phyloP scores from a whole-genome alignment of 2,797 vertebrate species.

The Falco cherrug region DNA sequence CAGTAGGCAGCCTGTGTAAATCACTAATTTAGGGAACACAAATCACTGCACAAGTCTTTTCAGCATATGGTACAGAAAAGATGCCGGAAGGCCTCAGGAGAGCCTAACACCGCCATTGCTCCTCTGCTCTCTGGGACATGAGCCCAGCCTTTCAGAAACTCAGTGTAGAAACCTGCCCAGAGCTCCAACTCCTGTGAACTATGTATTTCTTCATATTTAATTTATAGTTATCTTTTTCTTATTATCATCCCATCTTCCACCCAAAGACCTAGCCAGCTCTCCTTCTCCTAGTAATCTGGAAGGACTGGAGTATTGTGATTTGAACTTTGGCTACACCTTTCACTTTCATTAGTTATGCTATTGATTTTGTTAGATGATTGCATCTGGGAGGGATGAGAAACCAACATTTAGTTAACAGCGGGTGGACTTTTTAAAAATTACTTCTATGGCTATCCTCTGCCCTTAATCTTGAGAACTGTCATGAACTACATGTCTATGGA shows the following conservation, averaged over 20 bases:
- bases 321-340: neutral
- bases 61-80: neutral
- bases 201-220: neutral
- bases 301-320: neutral
- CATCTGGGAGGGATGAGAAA: neutral
- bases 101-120: neutral
- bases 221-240: neutral
- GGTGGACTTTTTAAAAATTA: neutral
- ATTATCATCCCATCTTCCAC: neutral
- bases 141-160: neutral
- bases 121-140: neutral
- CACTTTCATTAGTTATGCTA: neutral
- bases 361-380: neutral
- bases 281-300: neutral
- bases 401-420: neutral
- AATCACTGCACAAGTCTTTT: neutral
- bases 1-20: neutral
- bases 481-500: neutral
- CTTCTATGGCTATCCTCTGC: neutral
- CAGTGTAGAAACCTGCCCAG: neutral
- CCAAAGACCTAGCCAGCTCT: neutral
- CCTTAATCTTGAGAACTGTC: neutral
- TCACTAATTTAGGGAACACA: neutral
- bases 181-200: neutral
- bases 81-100: neutral